These are phyloP conservation scores for Tenodera sinensis DNA, from an alignment of 2,888 invertebrate species.

Conservation along the genomic window DNA sequence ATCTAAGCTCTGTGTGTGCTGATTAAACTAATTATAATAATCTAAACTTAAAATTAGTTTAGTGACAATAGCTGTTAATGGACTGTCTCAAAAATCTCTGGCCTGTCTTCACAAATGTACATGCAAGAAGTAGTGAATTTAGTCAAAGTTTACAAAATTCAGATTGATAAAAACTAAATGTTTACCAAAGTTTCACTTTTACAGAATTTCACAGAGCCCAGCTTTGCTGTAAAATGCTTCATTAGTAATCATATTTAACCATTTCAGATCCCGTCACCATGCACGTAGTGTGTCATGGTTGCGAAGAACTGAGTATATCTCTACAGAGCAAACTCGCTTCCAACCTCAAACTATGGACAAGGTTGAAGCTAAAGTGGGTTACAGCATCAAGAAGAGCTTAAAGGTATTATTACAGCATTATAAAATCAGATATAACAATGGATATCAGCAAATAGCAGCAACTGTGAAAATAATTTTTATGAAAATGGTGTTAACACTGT, in stretches of 20 bases:
- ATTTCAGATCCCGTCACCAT: conserved; percentile 78
- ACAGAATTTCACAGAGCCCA: no score
- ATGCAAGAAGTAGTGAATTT: background rate
- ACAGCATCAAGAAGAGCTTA: conserved; percentile 91
- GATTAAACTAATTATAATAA: no score
- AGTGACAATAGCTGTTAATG: no score
- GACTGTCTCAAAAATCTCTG: no score
- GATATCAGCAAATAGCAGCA: no score
- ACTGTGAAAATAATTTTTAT: no score
- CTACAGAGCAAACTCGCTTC: conserved; percentile 96
- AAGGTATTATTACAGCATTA: conserved; percentile 42
- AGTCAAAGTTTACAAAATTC: background rate
- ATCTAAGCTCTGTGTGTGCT: no score
- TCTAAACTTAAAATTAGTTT: no score
- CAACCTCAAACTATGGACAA: conserved; percentile 95
- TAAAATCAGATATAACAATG: no score
- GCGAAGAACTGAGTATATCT: conserved; percentile 97
- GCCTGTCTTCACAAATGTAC: no score
- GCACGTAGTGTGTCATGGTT: conserved; percentile 97
- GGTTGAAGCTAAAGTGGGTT: conserved; percentile 98
- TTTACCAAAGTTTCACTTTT: background rate
- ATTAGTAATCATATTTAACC: background rate
- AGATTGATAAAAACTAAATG: no score
- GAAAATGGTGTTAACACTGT: no score
- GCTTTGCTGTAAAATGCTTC: background rate